Evolutionary conservation across 2,888 invertebrate species (phyloP).

Genomic region (Morpho helenor): DNA sequence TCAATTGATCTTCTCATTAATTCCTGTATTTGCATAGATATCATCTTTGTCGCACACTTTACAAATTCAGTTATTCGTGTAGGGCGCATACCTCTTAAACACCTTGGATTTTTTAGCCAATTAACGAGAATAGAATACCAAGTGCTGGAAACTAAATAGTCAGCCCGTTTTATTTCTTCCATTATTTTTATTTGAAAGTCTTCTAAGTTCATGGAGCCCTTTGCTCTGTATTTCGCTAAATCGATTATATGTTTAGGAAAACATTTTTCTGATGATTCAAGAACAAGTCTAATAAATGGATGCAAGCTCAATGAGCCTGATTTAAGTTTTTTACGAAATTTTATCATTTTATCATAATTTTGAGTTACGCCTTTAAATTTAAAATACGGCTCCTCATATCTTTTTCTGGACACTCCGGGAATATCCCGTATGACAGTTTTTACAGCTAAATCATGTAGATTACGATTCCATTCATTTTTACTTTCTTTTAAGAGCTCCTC

Average conservation of each 20-base stretch:
- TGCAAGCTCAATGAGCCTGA: conserved; percentile 80
- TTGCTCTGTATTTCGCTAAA: conserved; percentile 64
- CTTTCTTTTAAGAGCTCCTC: conserved; percentile 76
- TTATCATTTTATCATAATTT: conserved; percentile 78
- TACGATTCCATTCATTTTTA: conserved; percentile 77
- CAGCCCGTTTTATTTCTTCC: conserved; percentile 62
- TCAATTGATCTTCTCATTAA: conserved; percentile 83
- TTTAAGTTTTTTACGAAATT: conserved; percentile 75
- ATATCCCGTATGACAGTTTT: conserved; percentile 80
- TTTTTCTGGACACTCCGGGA: conserved; percentile 72
- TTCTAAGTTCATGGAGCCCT: conserved; percentile 57
- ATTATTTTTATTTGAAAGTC: conserved; percentile 51
- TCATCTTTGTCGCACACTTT: conserved; percentile 65
- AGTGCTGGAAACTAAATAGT: conserved; percentile 62
- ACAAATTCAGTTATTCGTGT: conserved; percentile 61
- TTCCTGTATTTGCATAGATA: conserved; percentile 81
- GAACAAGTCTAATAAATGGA: conserved; percentile 81
- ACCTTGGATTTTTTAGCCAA: conserved; percentile 72
- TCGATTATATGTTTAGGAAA: conserved; percentile 78
- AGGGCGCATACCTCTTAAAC: conserved; percentile 56
- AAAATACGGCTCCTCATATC: conserved; percentile 72
- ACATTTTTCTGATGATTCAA: conserved; percentile 68
- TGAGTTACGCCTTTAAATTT: conserved; percentile 81
- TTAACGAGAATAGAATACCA: conserved; percentile 65
- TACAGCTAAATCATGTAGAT: conserved; percentile 82